Evolutionary conservation across 1,140 invertebrate species (phyloP).

Genomic region (Sycobia sp.): DNA sequence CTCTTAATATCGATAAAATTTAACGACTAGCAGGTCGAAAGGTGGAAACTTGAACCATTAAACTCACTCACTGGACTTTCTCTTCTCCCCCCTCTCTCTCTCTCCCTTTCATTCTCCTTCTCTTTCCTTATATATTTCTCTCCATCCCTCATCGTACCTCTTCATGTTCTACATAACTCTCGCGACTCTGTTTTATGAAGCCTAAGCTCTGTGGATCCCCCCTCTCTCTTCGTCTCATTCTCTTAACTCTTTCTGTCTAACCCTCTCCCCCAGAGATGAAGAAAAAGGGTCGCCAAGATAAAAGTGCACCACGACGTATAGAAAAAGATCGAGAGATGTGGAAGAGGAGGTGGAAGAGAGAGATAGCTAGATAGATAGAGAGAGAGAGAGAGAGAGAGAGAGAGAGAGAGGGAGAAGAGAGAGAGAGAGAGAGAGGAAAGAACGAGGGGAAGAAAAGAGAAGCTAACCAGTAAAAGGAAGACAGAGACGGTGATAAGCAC

Average conservation of each 20-base stretch:
- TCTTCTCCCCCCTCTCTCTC: too few relatives aligned
- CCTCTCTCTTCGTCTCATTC: too few relatives aligned
- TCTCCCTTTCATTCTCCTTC: too few relatives aligned
- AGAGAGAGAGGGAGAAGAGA: slow-evolving; percentile 23
- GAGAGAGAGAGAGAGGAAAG: slow-evolving; percentile 21
- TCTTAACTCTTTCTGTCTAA: too few relatives aligned
- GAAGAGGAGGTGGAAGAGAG: slow-evolving; percentile 25
- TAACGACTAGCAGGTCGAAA: slow-evolving; percentile 9
- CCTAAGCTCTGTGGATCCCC: neutral
- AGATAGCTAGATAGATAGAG: too few relatives aligned
- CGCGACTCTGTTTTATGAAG: slow-evolving; percentile 7
- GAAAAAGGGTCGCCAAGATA: slow-evolving; percentile 27
- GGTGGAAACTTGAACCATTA: slow-evolving; percentile 11
- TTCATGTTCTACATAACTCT: slow-evolving; percentile 11
- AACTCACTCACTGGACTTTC: too few relatives aligned
- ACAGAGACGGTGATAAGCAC: neutral
- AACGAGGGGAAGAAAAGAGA: neutral
- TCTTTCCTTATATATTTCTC: too few relatives aligned
- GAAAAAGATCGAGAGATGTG: slow-evolving; percentile 27
- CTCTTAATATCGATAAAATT: slow-evolving; percentile 15
- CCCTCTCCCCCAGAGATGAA: too few relatives aligned
- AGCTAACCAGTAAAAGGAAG: too few relatives aligned
- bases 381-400: slow-evolving; percentile 22
- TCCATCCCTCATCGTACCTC: neutral
- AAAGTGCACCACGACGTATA: slow-evolving; percentile 16